Conservation (phyloP, 2,888 invertebrate species). For the Drosophila recens region DNA sequence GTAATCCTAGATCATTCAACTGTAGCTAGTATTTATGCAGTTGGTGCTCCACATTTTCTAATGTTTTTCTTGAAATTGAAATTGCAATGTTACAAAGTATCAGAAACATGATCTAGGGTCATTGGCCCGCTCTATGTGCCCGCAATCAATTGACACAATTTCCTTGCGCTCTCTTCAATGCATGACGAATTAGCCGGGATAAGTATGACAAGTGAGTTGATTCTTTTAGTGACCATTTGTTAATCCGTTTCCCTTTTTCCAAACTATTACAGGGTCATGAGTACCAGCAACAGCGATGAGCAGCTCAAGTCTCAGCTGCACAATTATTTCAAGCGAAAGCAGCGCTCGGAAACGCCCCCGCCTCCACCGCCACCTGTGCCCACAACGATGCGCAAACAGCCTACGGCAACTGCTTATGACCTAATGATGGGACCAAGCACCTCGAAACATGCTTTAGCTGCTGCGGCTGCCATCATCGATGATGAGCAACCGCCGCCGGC, state of each 20-base stretch:
- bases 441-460: conserved; percentile 59
- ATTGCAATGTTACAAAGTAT: not conserved
- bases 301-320: conserved; percentile 76
- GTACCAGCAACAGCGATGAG: conserved; percentile 85
- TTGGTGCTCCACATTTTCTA: not conserved
- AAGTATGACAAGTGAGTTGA: conserved; percentile 47
- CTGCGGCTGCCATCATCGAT: conserved; percentile 12
- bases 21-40: not conserved
- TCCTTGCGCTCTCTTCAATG: conserved; percentile 31
- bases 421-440: conserved; percentile 66
- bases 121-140: not conserved
- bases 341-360: conserved; percentile 65
- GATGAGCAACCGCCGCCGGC: conserved; percentile 47
- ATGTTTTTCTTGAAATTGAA: not conserved
- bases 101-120: conserved; percentile 26
- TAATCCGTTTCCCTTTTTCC: conserved; percentile 14
- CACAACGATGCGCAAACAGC: conserved; percentile 26
- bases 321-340: conserved; percentile 59
- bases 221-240: conserved; percentile 12
- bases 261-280: conserved; percentile 60
- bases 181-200: conserved; percentile 49
- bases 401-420: conserved; percentile 11
- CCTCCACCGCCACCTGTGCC: conserved; percentile 61
- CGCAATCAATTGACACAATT: conserved; percentile 8
- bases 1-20: conserved; percentile 18